phyloP scores from a whole-genome alignment of 1,140 invertebrate genomes.

The Meteorus sp. region DNA sequence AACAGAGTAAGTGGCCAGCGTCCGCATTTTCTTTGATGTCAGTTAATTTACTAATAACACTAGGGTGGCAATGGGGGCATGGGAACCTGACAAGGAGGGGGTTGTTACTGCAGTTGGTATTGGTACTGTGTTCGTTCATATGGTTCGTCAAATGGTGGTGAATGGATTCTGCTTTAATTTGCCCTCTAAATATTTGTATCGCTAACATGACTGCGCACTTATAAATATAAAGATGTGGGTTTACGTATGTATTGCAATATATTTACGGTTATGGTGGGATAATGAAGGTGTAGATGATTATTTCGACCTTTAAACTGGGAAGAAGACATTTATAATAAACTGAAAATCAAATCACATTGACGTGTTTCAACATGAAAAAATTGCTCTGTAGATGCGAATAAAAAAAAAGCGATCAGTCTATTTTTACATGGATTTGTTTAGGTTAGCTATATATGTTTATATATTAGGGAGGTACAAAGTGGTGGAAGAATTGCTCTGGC shows the following conservation, averaged over 20 bases:
- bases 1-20: constrained; percentile 54
- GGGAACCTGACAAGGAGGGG: no score
- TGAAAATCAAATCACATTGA: no score
- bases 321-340: no score
- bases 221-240: no score
- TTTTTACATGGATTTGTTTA: no score
- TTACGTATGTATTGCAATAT: not conserved
- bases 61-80: constrained; percentile 23
- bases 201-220: constrained; percentile 35
- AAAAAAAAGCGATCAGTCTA: no score
- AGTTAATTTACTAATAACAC: constrained; percentile 61
- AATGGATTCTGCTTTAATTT: constrained; percentile 27
- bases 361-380: no score
- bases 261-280: not conserved
- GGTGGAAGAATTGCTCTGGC: constrained; percentile 29
- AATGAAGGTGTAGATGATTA: no score
- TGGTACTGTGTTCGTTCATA: no score
- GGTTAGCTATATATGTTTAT: no score
- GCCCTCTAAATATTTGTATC: constrained; percentile 57
- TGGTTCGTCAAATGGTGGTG: not conserved
- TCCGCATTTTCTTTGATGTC: constrained; percentile 57
- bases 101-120: not conserved
- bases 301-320: no score
- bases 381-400: no score
- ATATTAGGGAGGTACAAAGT: constrained; percentile 6